These are phyloP conservation scores for Amphipyra tragopoginis DNA, from an alignment of 2,888 invertebrate genomes.

Conservation along the genomic window DNA sequence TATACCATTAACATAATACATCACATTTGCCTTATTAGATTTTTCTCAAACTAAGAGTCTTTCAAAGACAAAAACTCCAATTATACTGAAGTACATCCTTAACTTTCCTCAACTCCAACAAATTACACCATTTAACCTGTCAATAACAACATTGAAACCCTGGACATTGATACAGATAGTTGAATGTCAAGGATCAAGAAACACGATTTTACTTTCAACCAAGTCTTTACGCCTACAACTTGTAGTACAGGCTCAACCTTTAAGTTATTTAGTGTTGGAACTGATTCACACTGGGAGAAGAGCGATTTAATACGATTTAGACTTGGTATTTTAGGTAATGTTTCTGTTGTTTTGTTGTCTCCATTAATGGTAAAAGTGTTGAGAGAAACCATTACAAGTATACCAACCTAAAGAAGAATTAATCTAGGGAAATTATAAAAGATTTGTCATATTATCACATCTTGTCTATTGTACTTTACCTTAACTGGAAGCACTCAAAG, in stretches of 20 bases:
- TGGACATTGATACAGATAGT: conserved; percentile 48
- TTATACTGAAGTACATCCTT: neutral
- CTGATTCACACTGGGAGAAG: conserved; percentile 27
- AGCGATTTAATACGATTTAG: conserved; percentile 16
- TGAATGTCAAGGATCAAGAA: conserved; percentile 57
- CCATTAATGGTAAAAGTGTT: too few relatives aligned
- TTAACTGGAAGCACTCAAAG: too few relatives aligned
- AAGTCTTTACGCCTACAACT: conserved; percentile 33
- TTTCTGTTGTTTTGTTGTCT: too few relatives aligned
- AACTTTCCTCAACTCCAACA: conserved; percentile 13
- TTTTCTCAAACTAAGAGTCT: neutral
- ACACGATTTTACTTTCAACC: conserved; percentile 59
- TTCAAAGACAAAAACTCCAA: neutral
- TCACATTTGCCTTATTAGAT: too few relatives aligned
- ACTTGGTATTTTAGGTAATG: too few relatives aligned
- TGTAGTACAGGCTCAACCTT: conserved; percentile 55
- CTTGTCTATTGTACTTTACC: too few relatives aligned
- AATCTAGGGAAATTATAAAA: too few relatives aligned
- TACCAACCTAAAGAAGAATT: too few relatives aligned
- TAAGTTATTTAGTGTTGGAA: conserved; percentile 54
- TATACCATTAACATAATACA: too few relatives aligned
- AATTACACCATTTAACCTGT: conserved; percentile 35
- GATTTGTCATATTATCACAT: too few relatives aligned
- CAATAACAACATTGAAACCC: conserved; percentile 27
- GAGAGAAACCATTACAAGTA: too few relatives aligned